A percentile compares a stretch with the other conserved stretches of the same genome.
Evolutionary conservation across 2,113 vertebrate species (phyloP).

Genomic region (Thermophis baileyi): DNA sequence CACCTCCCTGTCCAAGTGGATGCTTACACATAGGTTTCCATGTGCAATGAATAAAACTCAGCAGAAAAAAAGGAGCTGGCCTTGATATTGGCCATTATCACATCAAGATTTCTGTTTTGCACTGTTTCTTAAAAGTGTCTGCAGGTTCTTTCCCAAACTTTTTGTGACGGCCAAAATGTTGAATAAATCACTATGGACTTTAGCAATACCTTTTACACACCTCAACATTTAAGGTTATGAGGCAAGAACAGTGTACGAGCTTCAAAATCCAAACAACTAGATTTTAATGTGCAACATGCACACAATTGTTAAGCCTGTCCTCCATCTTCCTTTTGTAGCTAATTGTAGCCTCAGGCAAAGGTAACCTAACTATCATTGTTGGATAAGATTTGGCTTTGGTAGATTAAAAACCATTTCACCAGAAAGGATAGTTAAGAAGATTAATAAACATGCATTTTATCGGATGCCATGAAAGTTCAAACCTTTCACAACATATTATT

Average conservation of each 20-base stretch:
- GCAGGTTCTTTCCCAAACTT: not conserved
- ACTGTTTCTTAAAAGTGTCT: not conserved
- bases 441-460: constrained; percentile 52
- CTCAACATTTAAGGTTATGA: not conserved
- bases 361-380: constrained; percentile 48
- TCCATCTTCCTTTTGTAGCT: constrained; percentile 46
- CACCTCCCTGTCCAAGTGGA: not conserved
- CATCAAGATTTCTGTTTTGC: not conserved
- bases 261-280: not conserved
- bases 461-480: constrained; percentile 48
- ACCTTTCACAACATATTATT: constrained; percentile 1
- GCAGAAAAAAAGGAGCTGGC: not conserved
- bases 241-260: not conserved
- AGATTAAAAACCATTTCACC: constrained; percentile 64
- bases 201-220: not conserved
- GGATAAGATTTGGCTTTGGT: constrained; percentile 51
- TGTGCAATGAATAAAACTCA: not conserved
- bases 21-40: not conserved
- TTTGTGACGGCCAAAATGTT: not conserved
- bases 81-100: not conserved
- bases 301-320: not conserved
- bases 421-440: constrained; percentile 51
- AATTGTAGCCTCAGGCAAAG: constrained; percentile 60
- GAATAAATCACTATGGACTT: not conserved
- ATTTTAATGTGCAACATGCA: not conserved